Base-by-base conservation (phyloP, 1,140 invertebrate species). In the Chlorops oryzae region DNA sequence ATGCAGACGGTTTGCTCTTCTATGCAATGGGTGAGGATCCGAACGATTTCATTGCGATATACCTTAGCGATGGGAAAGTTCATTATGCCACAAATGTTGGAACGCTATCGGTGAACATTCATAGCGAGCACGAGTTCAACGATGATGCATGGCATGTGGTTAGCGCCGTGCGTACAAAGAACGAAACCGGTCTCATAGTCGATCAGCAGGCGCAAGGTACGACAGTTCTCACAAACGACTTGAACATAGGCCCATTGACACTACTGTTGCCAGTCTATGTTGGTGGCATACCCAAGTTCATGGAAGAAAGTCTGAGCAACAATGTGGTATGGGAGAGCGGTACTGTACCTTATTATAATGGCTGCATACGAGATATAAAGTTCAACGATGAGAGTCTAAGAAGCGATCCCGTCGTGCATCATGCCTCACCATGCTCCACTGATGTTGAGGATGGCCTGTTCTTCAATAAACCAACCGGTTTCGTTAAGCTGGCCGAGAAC, bases 121-220 rank as follows among this genome's bases (percentile, higher is more conserved):
- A 70, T 40, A 80, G 78, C 2, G 61, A 76, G 1, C 61, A 67
- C 2, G 74, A 73, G 10, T 84, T 91, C 50, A 87, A 91, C 58
- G 92, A 97, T 69, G 84, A 85, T 7, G 63, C 84, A 27, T 98
- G 94, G 95, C 95, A 98, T 65, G 81, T 76, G 0, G 78, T 87
- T 1, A 74, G 74, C 12, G 79, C 87, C 57, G 81, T 77, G 32
- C 73, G 84, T 43, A 69, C 57, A 2, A 65, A 77, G 23, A 62
- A 70, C 3, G 74, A 77, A 23, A 85, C 84, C 1, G 80, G 80
- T 51, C 68, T 94, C n/a, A 74, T 77, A 3, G 65, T 76, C 1
- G 66, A 72, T 17, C 59, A 61, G 25, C 78, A 79, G 1, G 75
- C 80, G 20, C 62, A 78, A 1, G 63, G 80, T 0, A 74, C 74